These are phyloP conservation scores for Rhopalosiphum nymphaeae DNA, from an alignment of 2,888 invertebrate genomes.

Conservation along the genomic window DNA sequence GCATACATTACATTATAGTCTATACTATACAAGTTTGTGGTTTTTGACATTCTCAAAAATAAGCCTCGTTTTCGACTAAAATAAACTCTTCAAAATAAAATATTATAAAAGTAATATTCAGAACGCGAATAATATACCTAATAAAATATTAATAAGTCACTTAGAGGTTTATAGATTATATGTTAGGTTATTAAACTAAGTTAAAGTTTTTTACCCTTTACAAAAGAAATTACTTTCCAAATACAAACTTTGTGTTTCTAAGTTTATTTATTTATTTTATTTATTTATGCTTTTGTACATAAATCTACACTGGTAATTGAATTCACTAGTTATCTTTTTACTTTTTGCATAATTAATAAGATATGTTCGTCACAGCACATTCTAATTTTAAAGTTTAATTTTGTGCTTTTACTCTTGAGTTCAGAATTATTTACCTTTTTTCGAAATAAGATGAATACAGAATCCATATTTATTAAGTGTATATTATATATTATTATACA, in stretches of 20 bases:
- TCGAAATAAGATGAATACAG: neutral
- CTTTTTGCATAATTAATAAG: neutral
- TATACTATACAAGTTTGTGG: neutral
- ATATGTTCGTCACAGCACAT: neutral
- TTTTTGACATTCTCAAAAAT: neutral
- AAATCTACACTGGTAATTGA: neutral
- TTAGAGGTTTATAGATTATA: neutral
- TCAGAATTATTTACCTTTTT: neutral
- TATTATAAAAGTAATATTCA: neutral
- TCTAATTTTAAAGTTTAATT: neutral
- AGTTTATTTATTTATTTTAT: neutral
- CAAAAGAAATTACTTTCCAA: neutral
- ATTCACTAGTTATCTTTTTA: constrained; percentile 17
- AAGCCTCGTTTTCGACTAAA: neutral
- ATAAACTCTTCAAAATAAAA: neutral
- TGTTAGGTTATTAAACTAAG: no score
- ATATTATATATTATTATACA: neutral
- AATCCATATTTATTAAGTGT: neutral
- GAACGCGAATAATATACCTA: neutral
- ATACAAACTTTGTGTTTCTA: neutral
- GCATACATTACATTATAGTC: neutral
- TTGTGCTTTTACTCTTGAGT: neutral
- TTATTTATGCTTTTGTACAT: neutral
- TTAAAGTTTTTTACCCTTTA: neutral
- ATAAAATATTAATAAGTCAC: neutral